Percentiles rank a stretch among this genome's conserved stretches.
These are phyloP conservation scores for Ptychoptera contaminata DNA, from an alignment of 2,888 invertebrate species.

Conservation along the genomic window DNA sequence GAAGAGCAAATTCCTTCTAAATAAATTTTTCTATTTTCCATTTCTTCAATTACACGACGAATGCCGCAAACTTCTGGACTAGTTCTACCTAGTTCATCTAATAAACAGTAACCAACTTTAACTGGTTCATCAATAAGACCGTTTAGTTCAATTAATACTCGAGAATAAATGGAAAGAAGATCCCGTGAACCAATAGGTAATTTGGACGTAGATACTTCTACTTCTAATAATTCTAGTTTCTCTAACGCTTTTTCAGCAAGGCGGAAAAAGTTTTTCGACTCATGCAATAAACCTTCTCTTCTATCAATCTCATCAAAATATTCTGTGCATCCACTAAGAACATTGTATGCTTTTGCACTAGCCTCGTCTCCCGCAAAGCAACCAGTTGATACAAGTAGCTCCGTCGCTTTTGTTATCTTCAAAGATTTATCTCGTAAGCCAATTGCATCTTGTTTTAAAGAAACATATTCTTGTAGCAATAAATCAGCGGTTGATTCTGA, in stretches of 20 bases:
- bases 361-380: constrained; percentile 55
- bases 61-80: constrained; percentile 50
- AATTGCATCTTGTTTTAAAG: constrained; percentile 53
- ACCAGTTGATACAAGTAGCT: constrained; percentile 52
- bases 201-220: constrained; percentile 49
- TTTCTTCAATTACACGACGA: constrained; percentile 47
- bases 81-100: constrained; percentile 48
- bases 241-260: constrained; percentile 53
- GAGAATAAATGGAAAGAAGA: constrained; percentile 49
- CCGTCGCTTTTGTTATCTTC: constrained; percentile 61
- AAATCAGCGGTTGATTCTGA: constrained; percentile 50
- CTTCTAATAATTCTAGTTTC: constrained; percentile 58
- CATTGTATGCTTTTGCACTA: constrained; percentile 46
- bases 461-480: constrained; percentile 49
- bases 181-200: constrained; percentile 47
- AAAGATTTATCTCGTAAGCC: constrained; percentile 58
- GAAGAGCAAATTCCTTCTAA: constrained; percentile 46
- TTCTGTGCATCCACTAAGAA: constrained; percentile 48
- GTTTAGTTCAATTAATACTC: constrained; percentile 46
- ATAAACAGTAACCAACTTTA: constrained; percentile 52
- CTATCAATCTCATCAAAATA: constrained; percentile 56
- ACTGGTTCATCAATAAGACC: constrained; percentile 50
- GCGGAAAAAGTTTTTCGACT: constrained; percentile 56
- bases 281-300: constrained; percentile 47
- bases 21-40: constrained; percentile 56